Evolutionary conservation across 2,113 vertebrate species (phyloP).

Genomic region (Oenanthe melanoleuca): DNA sequence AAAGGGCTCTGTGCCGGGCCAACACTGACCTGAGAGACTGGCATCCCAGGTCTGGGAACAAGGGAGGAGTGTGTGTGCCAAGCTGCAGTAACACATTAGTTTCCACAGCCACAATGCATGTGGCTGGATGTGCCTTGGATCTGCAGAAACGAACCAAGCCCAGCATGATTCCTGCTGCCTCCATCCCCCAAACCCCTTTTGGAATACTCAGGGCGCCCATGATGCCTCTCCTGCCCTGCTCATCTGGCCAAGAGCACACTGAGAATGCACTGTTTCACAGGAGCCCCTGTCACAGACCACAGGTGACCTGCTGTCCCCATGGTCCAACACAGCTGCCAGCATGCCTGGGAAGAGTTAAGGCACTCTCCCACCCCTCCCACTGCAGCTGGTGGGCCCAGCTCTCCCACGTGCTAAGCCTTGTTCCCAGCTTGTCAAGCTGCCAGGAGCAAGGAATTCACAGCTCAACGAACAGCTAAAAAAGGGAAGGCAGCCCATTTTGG

Average conservation of each 20-base stretch:
- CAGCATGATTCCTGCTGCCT: not conserved
- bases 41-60: not conserved
- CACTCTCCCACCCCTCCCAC: slow-evolving; percentile 54
- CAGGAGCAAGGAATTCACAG: slow-evolving; percentile 85
- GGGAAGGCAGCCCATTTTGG: slow-evolving; percentile 91
- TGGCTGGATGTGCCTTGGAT: not conserved
- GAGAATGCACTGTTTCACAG: not conserved
- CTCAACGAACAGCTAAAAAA: slow-evolving; percentile 91
- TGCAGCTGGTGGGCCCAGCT: slow-evolving; percentile 55
- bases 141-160: not conserved
- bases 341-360: slow-evolving; percentile 35
- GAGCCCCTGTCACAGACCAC: not conserved
- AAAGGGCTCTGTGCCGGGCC: not conserved
- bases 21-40: not conserved
- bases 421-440: slow-evolving; percentile 84
- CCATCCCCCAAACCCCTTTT: not conserved
- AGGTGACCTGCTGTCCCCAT: not conserved
- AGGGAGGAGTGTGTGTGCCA: fast-evolving
- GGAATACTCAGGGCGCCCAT: not conserved
- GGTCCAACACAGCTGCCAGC: not conserved
- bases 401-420: slow-evolving; percentile 86
- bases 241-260: not conserved
- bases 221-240: not conserved
- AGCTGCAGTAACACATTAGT: not conserved
- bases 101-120: not conserved